phyloP scores from a whole-genome alignment of 2,888 invertebrate genomes.

The Dioctria rufipes region DNA sequence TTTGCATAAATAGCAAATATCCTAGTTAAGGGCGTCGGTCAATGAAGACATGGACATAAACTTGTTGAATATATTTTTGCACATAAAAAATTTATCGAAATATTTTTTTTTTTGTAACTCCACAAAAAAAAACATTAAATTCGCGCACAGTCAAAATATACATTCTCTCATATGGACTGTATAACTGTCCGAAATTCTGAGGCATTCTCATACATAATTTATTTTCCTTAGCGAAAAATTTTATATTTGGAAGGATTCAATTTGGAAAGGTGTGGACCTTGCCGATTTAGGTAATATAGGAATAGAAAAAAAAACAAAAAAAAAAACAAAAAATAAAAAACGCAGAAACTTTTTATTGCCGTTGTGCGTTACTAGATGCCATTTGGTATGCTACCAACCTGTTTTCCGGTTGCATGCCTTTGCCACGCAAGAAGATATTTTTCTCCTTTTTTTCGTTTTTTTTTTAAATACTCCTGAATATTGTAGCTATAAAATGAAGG shows the following conservation, averaged over 20 bases:
- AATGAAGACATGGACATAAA: conserved; percentile 25
- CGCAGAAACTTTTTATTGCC: conserved; percentile 60
- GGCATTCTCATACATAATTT: conserved; percentile 31
- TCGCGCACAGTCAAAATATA: background rate
- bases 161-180: background rate
- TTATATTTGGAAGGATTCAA: conserved; percentile 34
- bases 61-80: conserved; percentile 42
- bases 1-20: conserved; percentile 46
- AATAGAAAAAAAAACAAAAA: too few species aligned
- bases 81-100: conserved; percentile 44
- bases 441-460: background rate
- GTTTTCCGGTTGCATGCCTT: conserved; percentile 58
- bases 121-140: conserved; percentile 29
- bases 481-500: conserved; percentile 44
- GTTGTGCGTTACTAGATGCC: conserved; percentile 62
- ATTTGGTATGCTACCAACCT: conserved; percentile 58
- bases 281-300: conserved; percentile 25
- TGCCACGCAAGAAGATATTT: conserved; percentile 54
- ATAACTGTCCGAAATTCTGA: conserved; percentile 3
- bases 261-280: conserved; percentile 43
- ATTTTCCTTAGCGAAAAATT: conserved; percentile 6
- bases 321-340: background rate
- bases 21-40: conserved; percentile 36
- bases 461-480: conserved; percentile 7
- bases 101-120: background rate